Evolutionary conservation across 2,797 vertebrate species (phyloP).

Genomic region (Perodicticus potto): DNA sequence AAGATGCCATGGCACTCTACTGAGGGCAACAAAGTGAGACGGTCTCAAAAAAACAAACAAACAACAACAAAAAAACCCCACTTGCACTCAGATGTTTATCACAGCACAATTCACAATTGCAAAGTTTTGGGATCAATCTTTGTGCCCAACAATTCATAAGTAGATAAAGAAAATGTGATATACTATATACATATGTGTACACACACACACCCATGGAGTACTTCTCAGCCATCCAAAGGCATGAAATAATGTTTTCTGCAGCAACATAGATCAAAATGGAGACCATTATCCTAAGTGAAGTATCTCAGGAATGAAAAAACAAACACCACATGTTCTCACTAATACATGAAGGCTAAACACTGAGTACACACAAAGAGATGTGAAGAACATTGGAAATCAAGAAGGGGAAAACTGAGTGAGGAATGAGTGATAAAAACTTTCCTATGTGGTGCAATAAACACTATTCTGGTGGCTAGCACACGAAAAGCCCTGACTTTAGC

Average conservation of each 20-base stretch:
- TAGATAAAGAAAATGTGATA: not conserved
- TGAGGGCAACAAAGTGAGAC: too few relatives aligned
- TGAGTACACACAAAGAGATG: not conserved
- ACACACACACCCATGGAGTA: not conserved
- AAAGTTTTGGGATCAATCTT: not conserved
- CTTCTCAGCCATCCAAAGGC: not conserved
- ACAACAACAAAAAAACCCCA: not conserved
- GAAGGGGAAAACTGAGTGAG: rapidly evolving
- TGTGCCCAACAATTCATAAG: not conserved
- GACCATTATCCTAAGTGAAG: not conserved
- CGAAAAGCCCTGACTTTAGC: not conserved
- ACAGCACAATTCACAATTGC: not conserved
- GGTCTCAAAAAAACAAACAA: not conserved
- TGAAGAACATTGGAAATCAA: not conserved
- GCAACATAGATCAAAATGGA: not conserved
- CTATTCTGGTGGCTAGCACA: not conserved
- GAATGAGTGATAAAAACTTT: not conserved
- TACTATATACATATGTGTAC: too few relatives aligned
- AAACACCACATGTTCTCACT: not conserved
- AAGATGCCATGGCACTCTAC: too few relatives aligned
- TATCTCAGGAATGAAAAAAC: not conserved
- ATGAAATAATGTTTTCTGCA: not conserved
- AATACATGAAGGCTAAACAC: not conserved
- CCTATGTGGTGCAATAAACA: not conserved
- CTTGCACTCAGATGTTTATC: not conserved